Evolutionary conservation across 1,140 invertebrate genomes (phyloP).

Genomic region (Vollenhovia emeryi): DNA sequence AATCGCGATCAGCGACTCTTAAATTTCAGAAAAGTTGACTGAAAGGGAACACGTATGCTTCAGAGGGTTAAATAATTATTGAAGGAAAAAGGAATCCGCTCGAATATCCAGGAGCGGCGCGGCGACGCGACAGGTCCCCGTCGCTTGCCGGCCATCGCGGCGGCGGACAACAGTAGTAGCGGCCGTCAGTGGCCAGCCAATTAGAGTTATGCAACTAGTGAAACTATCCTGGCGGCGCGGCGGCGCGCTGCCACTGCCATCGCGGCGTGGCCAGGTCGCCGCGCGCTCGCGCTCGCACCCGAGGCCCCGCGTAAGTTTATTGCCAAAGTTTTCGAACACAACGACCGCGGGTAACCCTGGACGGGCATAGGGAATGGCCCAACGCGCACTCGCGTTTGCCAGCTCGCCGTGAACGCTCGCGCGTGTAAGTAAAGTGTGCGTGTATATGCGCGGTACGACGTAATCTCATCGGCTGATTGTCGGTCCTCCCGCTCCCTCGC

Average conservation of each 20-base stretch:
- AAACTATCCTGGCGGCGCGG: slow-evolving; percentile 75
- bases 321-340: slow-evolving; percentile 86
- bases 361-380: slow-evolving; percentile 68
- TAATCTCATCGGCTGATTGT: slow-evolving; percentile 63
- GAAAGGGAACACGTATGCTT: too few relatives aligned
- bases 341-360: slow-evolving; percentile 84
- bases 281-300: slow-evolving; percentile 51
- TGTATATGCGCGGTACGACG: slow-evolving; percentile 52
- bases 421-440: not conserved
- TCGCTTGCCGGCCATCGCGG: not conserved
- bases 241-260: slow-evolving; percentile 34
- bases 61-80: too few relatives aligned
- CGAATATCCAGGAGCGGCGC: not conserved
- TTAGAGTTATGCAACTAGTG: slow-evolving; percentile 75
- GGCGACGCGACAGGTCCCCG: not conserved
- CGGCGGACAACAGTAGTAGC: slow-evolving; percentile 53
- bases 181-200: slow-evolving; percentile 53
- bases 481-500: not conserved
- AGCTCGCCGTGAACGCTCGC: slow-evolving; percentile 24
- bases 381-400: slow-evolving; percentile 74
- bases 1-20: too few relatives aligned
- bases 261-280: slow-evolving; percentile 43
- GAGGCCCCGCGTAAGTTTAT: slow-evolving; percentile 83
- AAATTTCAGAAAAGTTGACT: too few relatives aligned
- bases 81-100: not conserved